Base-by-base conservation (phyloP, 2,888 invertebrate genomes). In the Cheilosia vernalis region DNA sequence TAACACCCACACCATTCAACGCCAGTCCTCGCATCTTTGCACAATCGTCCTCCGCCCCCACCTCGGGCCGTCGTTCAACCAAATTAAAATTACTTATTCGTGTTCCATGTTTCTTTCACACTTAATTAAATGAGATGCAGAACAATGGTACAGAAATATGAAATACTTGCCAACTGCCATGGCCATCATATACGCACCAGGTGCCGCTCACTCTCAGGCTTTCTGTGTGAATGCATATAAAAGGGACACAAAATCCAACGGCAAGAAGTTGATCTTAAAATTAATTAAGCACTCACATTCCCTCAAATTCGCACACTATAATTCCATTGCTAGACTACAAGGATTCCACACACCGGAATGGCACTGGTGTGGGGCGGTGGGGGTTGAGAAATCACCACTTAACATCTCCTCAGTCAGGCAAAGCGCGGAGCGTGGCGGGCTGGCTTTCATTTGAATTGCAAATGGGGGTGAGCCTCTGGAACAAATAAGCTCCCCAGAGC, bases 221-320 rank as follows among this genome's bases (percentile, higher is more conserved):
- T 69, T 49, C 10, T 13, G 37, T 10, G 44, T 74, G 86, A 87
- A 63, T 67, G 74, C 80, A 81, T 53, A 74, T 30, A 61, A 74
- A 64, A 78, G 66, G 76, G 58, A 69, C 69, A 85, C 87, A 88
- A 87, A 88, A 90, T 88, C 89, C 88, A 82, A 64, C 74, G 76
- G 73, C 70, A 84, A 79, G 76, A 85, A 84, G 80, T 88, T 91
- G 90, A 90, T 90, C 89, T 90, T 90, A 89, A 91, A 91, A 91
- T 91, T 91, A 91, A 91, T 91, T 91, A 91, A 91, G 89, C 88
- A 86, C 89, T 88, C 88, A 88, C 88, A 88, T 88, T 78, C 77
- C 82, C 73, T 82, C 82, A 69, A 82, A 82, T 73, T 86, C 82
- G 73, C 72, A 81, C 81, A 81, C 85, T 72, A 81, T 85, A 76